Percentiles rank a stretch among this genome's conserved stretches.
Evolutionary conservation across 2,113 vertebrate genomes (phyloP).

Genomic region (Balaenoptera acutorostrata): DNA sequence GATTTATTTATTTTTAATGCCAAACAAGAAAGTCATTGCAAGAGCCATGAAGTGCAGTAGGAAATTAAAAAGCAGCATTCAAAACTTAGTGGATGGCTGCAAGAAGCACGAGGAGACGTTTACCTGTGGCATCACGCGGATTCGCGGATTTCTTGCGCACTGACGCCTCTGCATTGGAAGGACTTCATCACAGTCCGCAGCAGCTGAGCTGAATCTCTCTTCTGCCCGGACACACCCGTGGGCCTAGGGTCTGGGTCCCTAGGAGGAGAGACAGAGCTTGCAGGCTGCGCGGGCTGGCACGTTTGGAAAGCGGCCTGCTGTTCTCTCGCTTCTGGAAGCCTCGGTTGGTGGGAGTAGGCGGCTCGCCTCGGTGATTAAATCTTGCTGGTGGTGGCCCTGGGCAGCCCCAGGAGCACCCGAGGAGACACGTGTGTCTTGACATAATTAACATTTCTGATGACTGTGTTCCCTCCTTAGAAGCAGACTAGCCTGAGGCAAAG

Average conservation of each 20-base stretch:
- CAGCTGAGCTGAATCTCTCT: neutral
- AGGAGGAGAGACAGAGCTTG: neutral
- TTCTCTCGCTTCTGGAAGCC: accelerated
- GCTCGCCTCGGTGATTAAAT: neutral
- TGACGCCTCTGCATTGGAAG: accelerated
- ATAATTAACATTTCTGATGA: neutral
- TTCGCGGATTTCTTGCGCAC: accelerated
- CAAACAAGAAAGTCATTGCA: neutral
- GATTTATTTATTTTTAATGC: neutral
- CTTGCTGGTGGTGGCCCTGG: neutral
- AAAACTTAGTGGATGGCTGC: neutral
- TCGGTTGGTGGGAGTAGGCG: accelerated
- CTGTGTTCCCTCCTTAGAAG: neutral
- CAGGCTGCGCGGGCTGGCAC: accelerated
- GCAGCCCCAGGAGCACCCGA: accelerated
- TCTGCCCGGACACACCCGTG: neutral
- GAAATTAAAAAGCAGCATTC: neutral
- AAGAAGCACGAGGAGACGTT: neutral
- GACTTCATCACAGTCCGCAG: accelerated
- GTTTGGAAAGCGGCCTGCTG: accelerated
- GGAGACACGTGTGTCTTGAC: accelerated
- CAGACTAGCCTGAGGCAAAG: neutral
- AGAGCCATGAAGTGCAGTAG: neutral
- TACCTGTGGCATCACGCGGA: neutral
- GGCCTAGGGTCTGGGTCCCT: neutral